Evolutionary conservation across 1,140 invertebrate species (phyloP), one percentile per base, ranked within the genome.

Genomic region (Euschistus heros): DNA sequence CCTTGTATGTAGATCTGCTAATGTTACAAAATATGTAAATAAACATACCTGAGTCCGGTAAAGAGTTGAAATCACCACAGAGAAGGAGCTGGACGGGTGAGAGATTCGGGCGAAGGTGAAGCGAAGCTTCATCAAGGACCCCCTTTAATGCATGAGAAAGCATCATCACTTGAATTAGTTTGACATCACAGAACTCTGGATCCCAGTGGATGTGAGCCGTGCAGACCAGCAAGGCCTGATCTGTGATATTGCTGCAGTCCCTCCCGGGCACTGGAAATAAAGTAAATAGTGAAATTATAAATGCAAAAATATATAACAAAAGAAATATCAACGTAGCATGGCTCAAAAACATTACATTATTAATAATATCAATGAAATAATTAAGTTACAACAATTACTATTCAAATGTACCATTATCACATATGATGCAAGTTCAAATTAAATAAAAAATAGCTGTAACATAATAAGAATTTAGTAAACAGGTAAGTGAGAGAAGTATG

Each of bases 151-250:
- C 96, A 75, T 94, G 91, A 78, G 94, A 91, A 67, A 99, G 78
- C 95, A 99, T 98, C 92, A 99, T 98, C 17, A 72, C 67, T 77
- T 99, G 97, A 68, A 99, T 98, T 1, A 99, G 81, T 78, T 99
- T 99, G n/a, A 99, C 97, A 78, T 99, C 97, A 73, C 94, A 98
- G 76, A 90, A 99, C 79, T 99, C 96, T 1, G 97, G 97, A 82
- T 99, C 97, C 97, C 97, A 99, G 78, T 99, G 96, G 67, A 99
- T 96, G 78, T 99, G 97, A 42, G 96, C 95, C 5, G 95, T 98
- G 74, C 94, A 97, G 30, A 99, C 94, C 65, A 98, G 80, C 65
- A 98, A 80, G 26, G 90, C 89, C 74, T 94, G 93, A 2, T 57
- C 54, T 27, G 54, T 57, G 54, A 57, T 57, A 57, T 57, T 20